phyloP scores from a whole-genome alignment of 1,140 invertebrate genomes.

The Drosophila ironensis region DNA sequence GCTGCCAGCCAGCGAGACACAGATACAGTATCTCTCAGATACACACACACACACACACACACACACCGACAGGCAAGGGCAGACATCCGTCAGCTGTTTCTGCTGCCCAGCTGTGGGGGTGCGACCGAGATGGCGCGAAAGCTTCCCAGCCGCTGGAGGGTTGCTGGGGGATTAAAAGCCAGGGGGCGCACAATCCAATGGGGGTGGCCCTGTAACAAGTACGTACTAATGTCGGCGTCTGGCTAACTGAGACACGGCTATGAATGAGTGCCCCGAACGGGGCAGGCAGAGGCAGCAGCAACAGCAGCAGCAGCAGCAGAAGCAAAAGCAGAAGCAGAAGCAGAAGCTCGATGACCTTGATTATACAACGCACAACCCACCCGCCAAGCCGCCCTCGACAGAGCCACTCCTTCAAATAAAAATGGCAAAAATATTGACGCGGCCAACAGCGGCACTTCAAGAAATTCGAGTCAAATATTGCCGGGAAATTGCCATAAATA shows the following conservation, averaged over 20 bases:
- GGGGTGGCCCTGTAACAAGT: conserved; percentile 41
- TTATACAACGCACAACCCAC: background rate
- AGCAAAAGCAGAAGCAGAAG: conserved; percentile 5
- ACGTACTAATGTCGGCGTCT: conserved; percentile 73
- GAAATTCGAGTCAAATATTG: conserved; percentile 10
- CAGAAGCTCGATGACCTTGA: background rate
- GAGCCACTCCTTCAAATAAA: conserved; percentile 58
- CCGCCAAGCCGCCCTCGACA: background rate
- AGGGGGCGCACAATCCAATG: background rate
- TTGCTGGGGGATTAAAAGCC: background rate
- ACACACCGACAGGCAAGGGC: conserved; percentile 13
- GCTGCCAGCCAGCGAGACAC: conserved; percentile 38
- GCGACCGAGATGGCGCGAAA: conserved; percentile 64
- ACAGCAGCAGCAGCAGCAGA: background rate
- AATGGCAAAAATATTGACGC: conserved; percentile 62
- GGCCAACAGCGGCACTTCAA: conserved; percentile 23
- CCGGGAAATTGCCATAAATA: too few species aligned
- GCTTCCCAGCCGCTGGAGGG: conserved; percentile 38
- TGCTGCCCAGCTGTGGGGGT: conserved; percentile 57
- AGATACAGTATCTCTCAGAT: conserved; percentile 4
- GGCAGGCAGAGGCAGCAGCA: conserved; percentile 32
- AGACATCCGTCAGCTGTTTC: conserved; percentile 72
- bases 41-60: conserved; percentile 6
- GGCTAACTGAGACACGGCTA: conserved; percentile 73
- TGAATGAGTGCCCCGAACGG: conserved; percentile 45